Evolutionary conservation across 2,113 vertebrate genomes (phyloP), one percentile per base, ranked within the genome.

Genomic region (Notarius lentiginosus): DNA sequence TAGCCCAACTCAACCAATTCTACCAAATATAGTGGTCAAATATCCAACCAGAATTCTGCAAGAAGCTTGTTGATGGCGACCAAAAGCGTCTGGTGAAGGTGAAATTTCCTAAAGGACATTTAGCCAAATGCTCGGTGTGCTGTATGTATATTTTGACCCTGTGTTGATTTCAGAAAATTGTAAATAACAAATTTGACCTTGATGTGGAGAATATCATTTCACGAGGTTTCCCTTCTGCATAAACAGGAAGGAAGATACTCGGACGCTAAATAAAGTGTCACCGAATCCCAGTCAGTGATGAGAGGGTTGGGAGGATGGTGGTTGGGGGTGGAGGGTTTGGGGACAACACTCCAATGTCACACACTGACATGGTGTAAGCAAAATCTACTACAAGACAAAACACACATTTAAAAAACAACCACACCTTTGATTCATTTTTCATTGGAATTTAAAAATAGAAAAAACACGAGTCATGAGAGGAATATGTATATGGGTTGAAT

Each of bases 131-230:
- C 41, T 41, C 4, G 41, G 41, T 41, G 41, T 41, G 41, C 41
- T 41, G 41, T 41, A 41, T 41, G 41, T 41, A 41, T 41, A 41
- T 41, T 41, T 41, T 41, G 41, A 41, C 41, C 41, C 34, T 41
- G 41, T 41, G 41, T 41, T 41, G 41, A 41, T 41, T 41, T 41
- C 41, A 41, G 41, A 41, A 41, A 41, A 41, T 41, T 41, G 41
- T 41, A 41, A 41, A 41, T 41, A 41, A 92, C 90, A 90, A 85
- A 93, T 91, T 86, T 90, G 91, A 91, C 92, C 92, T 92, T 92
- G 91, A 63, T 86, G 70, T 41, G 9, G 86, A 91, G 89, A 92
- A 90, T 27, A 60, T 60, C 53, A 72, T 77, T 47, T 87, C 68
- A 10, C 47, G 1, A 22, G 56, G 65, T 61, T 49, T 65, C 47